Base-by-base conservation (phyloP, 2,113 vertebrate genomes). In the Tachycineta bicolor region DNA sequence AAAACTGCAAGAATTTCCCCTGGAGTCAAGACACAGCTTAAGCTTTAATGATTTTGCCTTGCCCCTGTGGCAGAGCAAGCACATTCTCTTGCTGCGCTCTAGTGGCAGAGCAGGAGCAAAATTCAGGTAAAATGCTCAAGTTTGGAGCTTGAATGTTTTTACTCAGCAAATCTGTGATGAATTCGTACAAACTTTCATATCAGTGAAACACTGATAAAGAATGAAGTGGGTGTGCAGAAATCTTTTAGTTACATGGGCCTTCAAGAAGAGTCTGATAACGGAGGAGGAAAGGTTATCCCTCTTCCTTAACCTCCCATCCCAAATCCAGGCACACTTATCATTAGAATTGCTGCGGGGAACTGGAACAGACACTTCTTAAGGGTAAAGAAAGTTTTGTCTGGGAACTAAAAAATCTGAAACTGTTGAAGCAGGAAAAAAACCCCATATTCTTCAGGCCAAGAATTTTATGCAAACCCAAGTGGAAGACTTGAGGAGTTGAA, bases 61-160 rank as follows among this genome's bases (percentile, higher is more conserved):
- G 29, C 34, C 50, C 50, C 50, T 18, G 15, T 33, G 37, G 55
- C 5, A 26, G 22, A 26, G 52, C 37, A 94, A 85, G 46, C 10
- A 44, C 79, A 24, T 83, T 75, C 93, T 75, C 73, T 43, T 96
- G 90, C 93, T 96, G 96, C 93, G 4, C 96, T 82, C 96, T 96
- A 95, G 94, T 88, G 94, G 94, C 76, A 83, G 63, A 78, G 55
- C 2, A 3, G 28, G 39, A 60, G 33, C 79, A 90, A 84, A 75
- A 64, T 31, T 4, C 29, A 34, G 49, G 33, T 25, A 44, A 68
- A 71, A 39, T 21, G 29, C 19, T 22, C 21, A 50, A 31, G 29
- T 41, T 12, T 69, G 37, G 65, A 63, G 37, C 58, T 78, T 34
- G 0, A 0, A 6, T 18, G 13, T 15, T 77, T 70, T 76, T 18